These are phyloP conservation scores for Onychostruthus taczanowskii DNA, from an alignment of 2,113 vertebrate species.

Conservation along the genomic window DNA sequence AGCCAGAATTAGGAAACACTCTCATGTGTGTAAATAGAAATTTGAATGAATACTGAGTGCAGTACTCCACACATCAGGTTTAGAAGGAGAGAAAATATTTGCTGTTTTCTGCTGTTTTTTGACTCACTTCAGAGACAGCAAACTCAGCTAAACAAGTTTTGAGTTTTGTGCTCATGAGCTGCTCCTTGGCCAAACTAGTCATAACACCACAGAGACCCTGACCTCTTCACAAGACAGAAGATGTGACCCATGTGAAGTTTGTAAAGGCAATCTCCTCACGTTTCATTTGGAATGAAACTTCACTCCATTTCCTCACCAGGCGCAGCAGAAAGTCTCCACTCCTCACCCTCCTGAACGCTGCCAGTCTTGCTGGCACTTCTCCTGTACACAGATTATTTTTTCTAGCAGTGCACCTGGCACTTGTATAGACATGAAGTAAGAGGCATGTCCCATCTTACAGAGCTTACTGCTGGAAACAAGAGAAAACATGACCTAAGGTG, in stretches of 20 bases:
- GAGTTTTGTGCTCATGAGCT: neutral
- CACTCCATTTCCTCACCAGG: neutral
- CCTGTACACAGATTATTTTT: neutral
- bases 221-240: neutral
- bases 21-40: neutral
- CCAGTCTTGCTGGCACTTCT: neutral
- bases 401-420: neutral
- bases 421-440: constrained; percentile 7
- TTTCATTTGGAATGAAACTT: neutral
- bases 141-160: neutral
- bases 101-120: neutral
- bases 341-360: neutral
- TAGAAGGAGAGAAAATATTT: neutral
- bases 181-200: neutral
- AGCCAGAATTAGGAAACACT: neutral
- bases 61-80: neutral
- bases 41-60: neutral
- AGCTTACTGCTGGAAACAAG: neutral
- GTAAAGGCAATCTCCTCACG: neutral
- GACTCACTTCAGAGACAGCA: neutral
- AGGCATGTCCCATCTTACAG: neutral
- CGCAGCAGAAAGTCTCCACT: neutral
- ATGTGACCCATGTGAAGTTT: neutral
- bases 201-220: neutral
- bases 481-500: neutral